Evolutionary conservation across 1,140 invertebrate genomes (phyloP).

Genomic region (Portunus trituberculatus): DNA sequence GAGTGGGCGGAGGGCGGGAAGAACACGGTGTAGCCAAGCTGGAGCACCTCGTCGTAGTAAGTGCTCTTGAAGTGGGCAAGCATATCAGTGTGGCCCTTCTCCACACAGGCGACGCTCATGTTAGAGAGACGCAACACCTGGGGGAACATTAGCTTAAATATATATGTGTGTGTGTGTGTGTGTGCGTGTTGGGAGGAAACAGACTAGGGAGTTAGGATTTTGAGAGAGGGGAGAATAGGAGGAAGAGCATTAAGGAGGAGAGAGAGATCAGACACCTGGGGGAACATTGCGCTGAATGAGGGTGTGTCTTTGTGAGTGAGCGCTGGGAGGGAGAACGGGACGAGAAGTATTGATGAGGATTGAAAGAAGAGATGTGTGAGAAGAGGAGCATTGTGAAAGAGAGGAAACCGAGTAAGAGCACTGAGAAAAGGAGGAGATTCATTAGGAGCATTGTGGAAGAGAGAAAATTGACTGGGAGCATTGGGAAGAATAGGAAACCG

Average conservation of each 20-base stretch:
- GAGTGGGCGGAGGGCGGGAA: slow-evolving; percentile 22
- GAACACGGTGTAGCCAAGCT: slow-evolving; percentile 41
- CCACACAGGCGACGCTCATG: slow-evolving; percentile 23
- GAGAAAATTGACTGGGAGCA: background rate
- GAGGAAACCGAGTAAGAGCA: background rate
- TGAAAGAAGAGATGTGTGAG: background rate
- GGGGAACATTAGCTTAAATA: too few relatives aligned
- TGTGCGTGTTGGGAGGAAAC: background rate
- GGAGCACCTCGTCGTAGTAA: slow-evolving; percentile 48
- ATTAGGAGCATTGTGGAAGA: background rate
- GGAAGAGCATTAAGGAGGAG: background rate
- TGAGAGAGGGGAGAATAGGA: background rate
- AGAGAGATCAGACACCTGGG: background rate
- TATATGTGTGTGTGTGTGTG: background rate
- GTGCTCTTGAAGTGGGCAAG: slow-evolving; percentile 44
- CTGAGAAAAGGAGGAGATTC: background rate
- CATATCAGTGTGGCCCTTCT: slow-evolving; percentile 52
- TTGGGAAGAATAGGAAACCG: background rate
- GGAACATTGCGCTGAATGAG: too few relatives aligned
- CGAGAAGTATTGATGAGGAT: background rate
- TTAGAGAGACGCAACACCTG: slow-evolving; percentile 60
- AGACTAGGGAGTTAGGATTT: background rate
- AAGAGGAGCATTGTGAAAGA: background rate
- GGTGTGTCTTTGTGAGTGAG: too few relatives aligned
- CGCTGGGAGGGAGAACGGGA: too few relatives aligned